Evolutionary conservation across 2,113 vertebrate species (phyloP), one percentile per base, ranked within the genome.

Genomic region (Pollachius pollachius): DNA sequence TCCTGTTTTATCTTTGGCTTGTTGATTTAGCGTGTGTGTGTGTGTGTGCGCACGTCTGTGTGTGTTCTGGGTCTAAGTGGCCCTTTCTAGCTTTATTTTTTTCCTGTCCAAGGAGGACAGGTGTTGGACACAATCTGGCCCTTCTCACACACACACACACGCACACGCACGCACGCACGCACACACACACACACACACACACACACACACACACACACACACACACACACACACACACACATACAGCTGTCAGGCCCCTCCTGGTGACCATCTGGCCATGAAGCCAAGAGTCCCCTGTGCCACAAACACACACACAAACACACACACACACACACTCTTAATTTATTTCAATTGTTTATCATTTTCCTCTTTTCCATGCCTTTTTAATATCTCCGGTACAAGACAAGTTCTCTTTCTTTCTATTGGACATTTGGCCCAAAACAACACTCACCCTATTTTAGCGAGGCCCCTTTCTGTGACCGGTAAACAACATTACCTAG

Each of bases 181-280:
- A 61, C 59, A 62, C 78, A 61, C 64, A 1, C n/a, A 73, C 66
- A 62, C 75, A 69, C 68, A 72, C 68, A 41, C 68, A 63, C 52
- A 57, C 70, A 48, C 70, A 60, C 54, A 37, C 69, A 64, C 57
- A 60, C 57, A 52, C 68, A n/a, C 65, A 61, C 79, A 65, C 71
- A 65, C 70, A 52, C 67, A 71, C 70, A 64, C 65, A 48, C 60
- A 34, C 74, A 64, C 18, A 68, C 56, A 68, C 67, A 69, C 74
- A 74, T 80, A 84, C 84, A 87, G 81, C 81, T 86, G 84, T 84
- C 73, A 79, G 80, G 66, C 73, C 74, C 82, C 82, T 86, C 82
- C 81, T 86, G 85, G 76, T 86, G 85, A 87, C 84, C 85, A 90
- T 89, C 84, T 90, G 86, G 81, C 70, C 78, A 52, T 23, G 25